phyloP scores from a whole-genome alignment of 2,797 vertebrate species.

The Dendrocincla fuliginosa region DNA sequence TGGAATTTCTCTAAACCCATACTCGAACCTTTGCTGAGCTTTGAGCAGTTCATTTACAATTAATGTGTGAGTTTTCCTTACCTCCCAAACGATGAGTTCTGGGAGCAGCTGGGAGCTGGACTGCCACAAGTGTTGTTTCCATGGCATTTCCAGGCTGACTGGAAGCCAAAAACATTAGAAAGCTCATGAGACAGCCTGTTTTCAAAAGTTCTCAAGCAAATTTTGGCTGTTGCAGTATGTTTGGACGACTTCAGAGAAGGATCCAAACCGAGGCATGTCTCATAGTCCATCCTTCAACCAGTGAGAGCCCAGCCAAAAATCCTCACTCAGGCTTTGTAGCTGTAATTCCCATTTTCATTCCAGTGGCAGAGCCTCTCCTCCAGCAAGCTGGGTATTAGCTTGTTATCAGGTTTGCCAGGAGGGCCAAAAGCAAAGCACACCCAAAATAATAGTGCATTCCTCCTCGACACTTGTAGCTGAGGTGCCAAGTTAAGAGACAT shows the following conservation, averaged over 20 bases:
- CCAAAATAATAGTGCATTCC: not conserved
- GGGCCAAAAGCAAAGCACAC: not conserved
- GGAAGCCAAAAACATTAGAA: conserved; percentile 48
- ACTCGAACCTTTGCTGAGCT: not conserved
- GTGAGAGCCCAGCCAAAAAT: not conserved
- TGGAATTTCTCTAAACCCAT: not conserved
- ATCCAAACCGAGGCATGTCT: not conserved
- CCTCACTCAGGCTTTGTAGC: not conserved
- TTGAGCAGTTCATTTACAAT: not conserved
- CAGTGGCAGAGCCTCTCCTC: not conserved
- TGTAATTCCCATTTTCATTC: not conserved
- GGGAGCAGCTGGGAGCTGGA: conserved; percentile 4
- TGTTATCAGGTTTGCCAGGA: not conserved
- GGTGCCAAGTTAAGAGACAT: not conserved
- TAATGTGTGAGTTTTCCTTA: not conserved
- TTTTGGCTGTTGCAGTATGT: conserved; percentile 24
- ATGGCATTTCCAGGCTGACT: conserved; percentile 45
- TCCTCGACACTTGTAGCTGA: not conserved
- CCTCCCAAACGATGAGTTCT: not conserved
- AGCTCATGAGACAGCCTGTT: conserved; percentile 48
- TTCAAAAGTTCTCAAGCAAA: conserved; percentile 42
- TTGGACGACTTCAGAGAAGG: conserved; percentile 24
- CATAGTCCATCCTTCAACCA: not conserved
- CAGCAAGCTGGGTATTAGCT: not conserved
- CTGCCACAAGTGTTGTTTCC: conserved; percentile 46